These are phyloP conservation scores for Pipistrellus pygmaeus DNA, from an alignment of 2,797 vertebrate species.

Conservation along the genomic window DNA sequence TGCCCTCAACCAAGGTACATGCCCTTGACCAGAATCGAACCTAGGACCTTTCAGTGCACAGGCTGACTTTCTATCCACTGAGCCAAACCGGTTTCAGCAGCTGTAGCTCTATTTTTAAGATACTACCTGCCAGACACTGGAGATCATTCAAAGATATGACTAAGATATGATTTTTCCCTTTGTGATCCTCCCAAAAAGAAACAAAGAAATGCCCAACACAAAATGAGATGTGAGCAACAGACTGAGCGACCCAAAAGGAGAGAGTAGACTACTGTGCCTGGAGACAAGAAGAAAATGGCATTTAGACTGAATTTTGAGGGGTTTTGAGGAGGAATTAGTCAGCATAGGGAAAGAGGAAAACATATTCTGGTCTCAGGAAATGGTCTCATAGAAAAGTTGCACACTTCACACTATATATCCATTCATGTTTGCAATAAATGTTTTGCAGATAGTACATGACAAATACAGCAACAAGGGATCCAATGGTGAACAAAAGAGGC, in stretches of 20 bases:
- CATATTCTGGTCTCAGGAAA: constrained; percentile 36
- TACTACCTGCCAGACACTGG: constrained; percentile 57
- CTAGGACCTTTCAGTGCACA: no score
- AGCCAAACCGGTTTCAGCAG: no score
- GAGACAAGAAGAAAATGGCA: neutral
- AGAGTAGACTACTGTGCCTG: constrained; percentile 3
- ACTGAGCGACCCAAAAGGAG: neutral
- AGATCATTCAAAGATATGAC: constrained; percentile 53
- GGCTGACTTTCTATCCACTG: no score
- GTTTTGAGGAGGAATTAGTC: neutral
- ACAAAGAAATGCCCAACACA: constrained; percentile 42
- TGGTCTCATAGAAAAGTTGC: neutral
- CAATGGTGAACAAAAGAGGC: neutral
- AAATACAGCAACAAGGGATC: neutral
- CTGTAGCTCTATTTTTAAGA: constrained; percentile 12
- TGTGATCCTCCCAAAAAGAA: constrained; percentile 64
- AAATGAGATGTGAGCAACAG: constrained; percentile 50
- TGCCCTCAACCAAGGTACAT: no score
- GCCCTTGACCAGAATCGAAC: no score
- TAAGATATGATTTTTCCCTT: constrained; percentile 59
- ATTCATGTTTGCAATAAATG: constrained; percentile 14
- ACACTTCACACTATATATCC: neutral
- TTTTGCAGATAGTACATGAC: neutral
- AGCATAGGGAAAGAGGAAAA: neutral
- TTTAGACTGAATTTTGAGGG: constrained; percentile 58